phyloP scores from a whole-genome alignment of 1,140 invertebrate genomes.

The Aleiodes sp. region DNA sequence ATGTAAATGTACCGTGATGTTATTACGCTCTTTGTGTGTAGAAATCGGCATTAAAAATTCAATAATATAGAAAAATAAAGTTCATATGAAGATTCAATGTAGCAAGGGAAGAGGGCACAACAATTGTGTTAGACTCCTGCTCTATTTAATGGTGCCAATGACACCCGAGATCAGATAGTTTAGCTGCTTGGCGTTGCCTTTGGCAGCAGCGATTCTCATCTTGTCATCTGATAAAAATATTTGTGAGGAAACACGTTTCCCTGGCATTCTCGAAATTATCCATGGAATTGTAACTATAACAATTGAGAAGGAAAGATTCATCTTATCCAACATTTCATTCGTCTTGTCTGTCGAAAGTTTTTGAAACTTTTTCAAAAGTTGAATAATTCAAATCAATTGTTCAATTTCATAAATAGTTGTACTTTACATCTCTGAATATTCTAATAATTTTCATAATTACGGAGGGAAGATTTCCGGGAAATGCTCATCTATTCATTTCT shows the following conservation, averaged over 20 bases:
- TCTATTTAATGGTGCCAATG: conserved; percentile 30
- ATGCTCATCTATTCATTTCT: too few relatives aligned
- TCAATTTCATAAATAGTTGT: too few relatives aligned
- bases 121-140: conserved; percentile 11
- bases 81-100: background rate
- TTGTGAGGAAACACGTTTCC: background rate
- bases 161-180: conserved; percentile 16
- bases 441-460: too few relatives aligned
- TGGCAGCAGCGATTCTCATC: conserved; percentile 10
- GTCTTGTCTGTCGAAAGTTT: too few relatives aligned
- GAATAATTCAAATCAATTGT: too few relatives aligned
- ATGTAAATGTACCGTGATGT: too few relatives aligned
- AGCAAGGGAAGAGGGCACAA: background rate
- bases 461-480: too few relatives aligned
- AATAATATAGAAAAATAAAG: conserved; percentile 9
- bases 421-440: too few relatives aligned
- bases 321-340: too few relatives aligned
- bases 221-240: background rate
- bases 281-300: too few relatives aligned
- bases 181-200: background rate
- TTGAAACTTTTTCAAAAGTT: too few relatives aligned
- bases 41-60: background rate
- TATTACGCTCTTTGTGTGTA: background rate
- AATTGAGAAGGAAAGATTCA: too few relatives aligned
- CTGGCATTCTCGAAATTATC: background rate